These are phyloP conservation scores for Gonocerus acuteangulatus DNA, from an alignment of 2,888 invertebrate species.

Conservation along the genomic window DNA sequence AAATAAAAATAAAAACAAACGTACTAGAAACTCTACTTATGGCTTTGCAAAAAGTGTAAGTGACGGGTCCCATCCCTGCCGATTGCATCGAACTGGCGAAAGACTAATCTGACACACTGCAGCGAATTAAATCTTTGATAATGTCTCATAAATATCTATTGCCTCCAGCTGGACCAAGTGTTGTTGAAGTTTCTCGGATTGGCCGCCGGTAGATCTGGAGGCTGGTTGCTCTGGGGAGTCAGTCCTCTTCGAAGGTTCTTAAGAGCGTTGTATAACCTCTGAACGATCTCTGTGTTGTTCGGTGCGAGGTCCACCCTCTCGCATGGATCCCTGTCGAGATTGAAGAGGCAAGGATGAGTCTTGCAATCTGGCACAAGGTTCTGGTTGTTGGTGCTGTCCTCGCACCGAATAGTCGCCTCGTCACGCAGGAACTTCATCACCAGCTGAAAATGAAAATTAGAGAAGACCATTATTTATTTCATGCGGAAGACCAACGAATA, in stretches of 20 bases:
- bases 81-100: too few species aligned
- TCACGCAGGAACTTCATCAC: conserved; percentile 44
- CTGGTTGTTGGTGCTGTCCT: conserved; percentile 29
- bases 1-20: too few species aligned
- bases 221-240: conserved; percentile 49
- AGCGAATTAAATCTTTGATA: too few species aligned
- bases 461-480: background rate
- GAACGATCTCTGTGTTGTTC: conserved; percentile 48
- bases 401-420: conserved; percentile 45
- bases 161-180: conserved; percentile 61
- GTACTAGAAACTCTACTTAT: too few species aligned
- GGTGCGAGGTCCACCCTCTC: conserved; percentile 60
- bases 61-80: too few species aligned
- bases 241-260: conserved; percentile 48
- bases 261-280: conserved; percentile 47
- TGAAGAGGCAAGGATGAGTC: conserved; percentile 59
- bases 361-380: conserved; percentile 45
- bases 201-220: conserved; percentile 51
- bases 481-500: too few species aligned
- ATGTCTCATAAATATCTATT: too few species aligned
- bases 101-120: too few species aligned
- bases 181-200: conserved; percentile 64
- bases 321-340: conserved; percentile 69
- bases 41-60: too few species aligned
- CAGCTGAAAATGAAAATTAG: conserved; percentile 11